Evolutionary conservation across 2,888 invertebrate species (phyloP), one percentile per base, ranked within the genome.

Genomic region (Lepidochrysops patricia): DNA sequence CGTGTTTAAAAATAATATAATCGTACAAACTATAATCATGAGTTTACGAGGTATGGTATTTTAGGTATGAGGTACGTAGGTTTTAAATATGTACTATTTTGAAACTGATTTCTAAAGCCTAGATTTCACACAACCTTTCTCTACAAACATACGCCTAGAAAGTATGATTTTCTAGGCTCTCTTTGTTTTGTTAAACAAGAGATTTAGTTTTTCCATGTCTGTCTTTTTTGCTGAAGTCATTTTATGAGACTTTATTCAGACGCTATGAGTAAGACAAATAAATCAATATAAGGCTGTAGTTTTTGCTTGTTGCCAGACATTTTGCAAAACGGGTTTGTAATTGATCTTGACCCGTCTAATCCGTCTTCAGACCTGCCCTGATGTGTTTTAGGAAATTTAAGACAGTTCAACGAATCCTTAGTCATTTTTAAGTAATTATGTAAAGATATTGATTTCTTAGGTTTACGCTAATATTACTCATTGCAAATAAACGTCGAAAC

Each of bases 71-170:
- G n/a, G n/a, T 54, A 32, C 29, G 19, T 52, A 52, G n/a, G n/a
- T 12, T 29, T 13, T 6, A 52, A 52, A 43, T 43, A 43, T 26
- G 43, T 19, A 15, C 7, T 15, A 19, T 52, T 52, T 27, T 27
- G 2, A 52, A 15, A 27, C 27, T 54, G 68, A 73, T 70, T 70
- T 66, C 63, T 65, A 64, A 61, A 59, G 66, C 65, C 65, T 68
- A 62, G 62, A 66, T 72, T 68, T 71, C 68, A 66, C 68, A 66
- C 74, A n/a, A n/a, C n/a, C 84, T 85, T 85, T 86, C 85, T 82
- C 83, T 75, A 76, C 67, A 76, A 77, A 79, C 74, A 78, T 62
- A 65, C 61, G 64, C 68, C 68, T 68, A 68, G 65, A 72, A 59
- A 62, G 63, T 62, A 61, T 57, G 61, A 60, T 60, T 60, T 58